Conservation (phyloP, 2,888 invertebrate genomes). For the Spilarctia lutea region DNA sequence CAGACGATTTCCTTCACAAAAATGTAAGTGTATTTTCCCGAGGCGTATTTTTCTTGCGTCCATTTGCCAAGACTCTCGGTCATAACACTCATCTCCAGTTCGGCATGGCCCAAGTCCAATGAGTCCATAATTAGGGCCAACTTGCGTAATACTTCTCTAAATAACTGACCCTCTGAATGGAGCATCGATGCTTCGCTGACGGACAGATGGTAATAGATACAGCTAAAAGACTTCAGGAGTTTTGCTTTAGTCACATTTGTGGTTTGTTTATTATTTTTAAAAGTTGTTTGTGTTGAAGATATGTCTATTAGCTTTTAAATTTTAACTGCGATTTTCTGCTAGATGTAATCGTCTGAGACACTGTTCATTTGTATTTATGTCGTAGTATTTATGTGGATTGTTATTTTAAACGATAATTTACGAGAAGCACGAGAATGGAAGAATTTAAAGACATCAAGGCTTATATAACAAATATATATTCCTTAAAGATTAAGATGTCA, state of each 20-base stretch:
- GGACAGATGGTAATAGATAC: slow-evolving; percentile 56
- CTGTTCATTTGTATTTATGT: not conserved
- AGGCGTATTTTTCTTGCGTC: slow-evolving; percentile 32
- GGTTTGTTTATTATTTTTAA: slow-evolving; percentile 15
- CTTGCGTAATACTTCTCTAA: slow-evolving; percentile 75
- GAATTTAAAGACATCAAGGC: too few species aligned
- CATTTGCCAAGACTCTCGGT: slow-evolving; percentile 52
- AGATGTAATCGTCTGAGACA: not conserved
- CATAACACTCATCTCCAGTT: slow-evolving; percentile 59
- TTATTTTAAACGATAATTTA: not conserved
- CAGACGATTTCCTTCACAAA: slow-evolving; percentile 28
- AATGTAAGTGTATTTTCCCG: slow-evolving; percentile 10
- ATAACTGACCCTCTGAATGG: slow-evolving; percentile 73
- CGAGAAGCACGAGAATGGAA: not conserved
- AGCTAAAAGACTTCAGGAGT: slow-evolving; percentile 17
- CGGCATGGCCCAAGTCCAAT: slow-evolving; percentile 72
- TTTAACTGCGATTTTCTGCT: not conserved
- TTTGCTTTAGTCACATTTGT: slow-evolving; percentile 11
- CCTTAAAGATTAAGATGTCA: too few species aligned
- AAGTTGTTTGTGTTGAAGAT: not conserved
- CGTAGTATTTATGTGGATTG: not conserved
- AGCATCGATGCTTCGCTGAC: slow-evolving; percentile 46
- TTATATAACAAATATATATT: too few species aligned
- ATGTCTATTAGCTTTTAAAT: not conserved
- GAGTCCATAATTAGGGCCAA: slow-evolving; percentile 80